phyloP scores from a whole-genome alignment of 2,797 vertebrate genomes.

The Enteromius argenteus region DNA sequence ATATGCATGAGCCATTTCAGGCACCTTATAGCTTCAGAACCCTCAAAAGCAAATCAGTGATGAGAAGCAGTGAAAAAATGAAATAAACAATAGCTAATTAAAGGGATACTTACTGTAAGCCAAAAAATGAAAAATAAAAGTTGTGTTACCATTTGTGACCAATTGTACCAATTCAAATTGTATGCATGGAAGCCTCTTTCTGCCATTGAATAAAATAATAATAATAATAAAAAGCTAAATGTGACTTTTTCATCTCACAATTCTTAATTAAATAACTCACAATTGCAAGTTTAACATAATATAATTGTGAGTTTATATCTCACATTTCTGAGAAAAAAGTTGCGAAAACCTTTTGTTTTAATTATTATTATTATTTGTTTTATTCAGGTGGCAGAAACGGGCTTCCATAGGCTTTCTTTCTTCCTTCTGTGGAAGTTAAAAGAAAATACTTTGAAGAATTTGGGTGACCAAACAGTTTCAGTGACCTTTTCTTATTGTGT shows the following conservation, averaged over 20 bases:
- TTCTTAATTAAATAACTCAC: too few relatives aligned
- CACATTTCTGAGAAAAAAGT: too few relatives aligned
- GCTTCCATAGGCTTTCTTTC: background rate
- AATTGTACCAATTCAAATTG: background rate
- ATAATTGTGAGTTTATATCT: too few relatives aligned
- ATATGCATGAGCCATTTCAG: conserved; percentile 51
- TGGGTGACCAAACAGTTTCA: background rate
- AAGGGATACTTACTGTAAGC: background rate
- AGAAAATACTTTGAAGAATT: background rate
- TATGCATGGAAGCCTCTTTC: background rate
- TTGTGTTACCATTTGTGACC: background rate
- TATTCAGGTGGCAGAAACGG: too few relatives aligned
- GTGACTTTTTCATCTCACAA: too few relatives aligned
- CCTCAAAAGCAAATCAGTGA: conserved; percentile 1
- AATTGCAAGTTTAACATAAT: too few relatives aligned
- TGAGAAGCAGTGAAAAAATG: background rate
- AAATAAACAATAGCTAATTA: background rate
- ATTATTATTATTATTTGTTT: too few relatives aligned
- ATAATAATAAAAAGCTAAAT: too few relatives aligned
- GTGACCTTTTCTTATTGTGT: too few relatives aligned
- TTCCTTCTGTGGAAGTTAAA: background rate
- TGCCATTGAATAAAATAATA: too few relatives aligned
- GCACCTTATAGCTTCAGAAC: conserved; percentile 38
- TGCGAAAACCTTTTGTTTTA: too few relatives aligned
- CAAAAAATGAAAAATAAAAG: accelerated